phyloP scores from a whole-genome alignment of 2,113 vertebrate species.

The Grus americana region DNA sequence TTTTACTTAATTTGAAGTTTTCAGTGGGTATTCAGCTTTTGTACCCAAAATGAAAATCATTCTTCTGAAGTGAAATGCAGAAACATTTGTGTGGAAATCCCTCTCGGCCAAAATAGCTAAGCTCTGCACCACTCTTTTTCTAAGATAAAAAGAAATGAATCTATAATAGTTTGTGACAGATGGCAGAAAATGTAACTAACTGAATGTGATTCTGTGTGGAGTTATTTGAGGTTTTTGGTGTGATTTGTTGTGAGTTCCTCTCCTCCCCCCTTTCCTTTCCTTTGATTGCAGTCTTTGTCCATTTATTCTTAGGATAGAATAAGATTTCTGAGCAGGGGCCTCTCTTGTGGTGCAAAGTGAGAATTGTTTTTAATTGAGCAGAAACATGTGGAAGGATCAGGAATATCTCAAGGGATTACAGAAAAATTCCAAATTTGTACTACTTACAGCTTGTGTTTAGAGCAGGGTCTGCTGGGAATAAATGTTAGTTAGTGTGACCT shows the following conservation, averaged over 20 bases:
- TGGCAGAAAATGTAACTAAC: slow-evolving; percentile 73
- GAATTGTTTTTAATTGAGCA: slow-evolving; percentile 99
- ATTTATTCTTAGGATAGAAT: slow-evolving; percentile 75
- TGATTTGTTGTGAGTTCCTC: slow-evolving; percentile 75
- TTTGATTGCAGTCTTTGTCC: slow-evolving; percentile 79
- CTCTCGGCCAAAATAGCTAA: slow-evolving; percentile 51
- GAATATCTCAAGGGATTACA: slow-evolving; percentile 99
- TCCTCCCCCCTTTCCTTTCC: slow-evolving; percentile 65
- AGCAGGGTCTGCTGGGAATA: slow-evolving; percentile 98
- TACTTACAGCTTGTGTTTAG: slow-evolving; percentile 95
- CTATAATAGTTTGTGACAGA: slow-evolving; percentile 61
- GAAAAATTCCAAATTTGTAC: slow-evolving; percentile 91
- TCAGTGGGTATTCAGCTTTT: slow-evolving; percentile 1
- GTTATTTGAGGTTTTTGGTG: slow-evolving; percentile 77
- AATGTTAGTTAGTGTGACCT: slow-evolving; percentile 99
- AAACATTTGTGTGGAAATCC: slow-evolving; percentile 64
- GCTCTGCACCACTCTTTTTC: slow-evolving; percentile 41
- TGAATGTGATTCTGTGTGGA: slow-evolving; percentile 71
- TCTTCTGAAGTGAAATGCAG: slow-evolving; percentile 38
- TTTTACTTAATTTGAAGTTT: slow-evolving; percentile 1
- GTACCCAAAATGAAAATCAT: slow-evolving; percentile 3
- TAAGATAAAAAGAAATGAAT: slow-evolving; percentile 59
- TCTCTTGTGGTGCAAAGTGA: slow-evolving; percentile 81
- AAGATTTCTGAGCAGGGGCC: slow-evolving; percentile 74
- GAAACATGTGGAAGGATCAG: slow-evolving; percentile 99